Conservation (phyloP, 2,113 vertebrate species). For the Micronycteris hirsuta region DNA sequence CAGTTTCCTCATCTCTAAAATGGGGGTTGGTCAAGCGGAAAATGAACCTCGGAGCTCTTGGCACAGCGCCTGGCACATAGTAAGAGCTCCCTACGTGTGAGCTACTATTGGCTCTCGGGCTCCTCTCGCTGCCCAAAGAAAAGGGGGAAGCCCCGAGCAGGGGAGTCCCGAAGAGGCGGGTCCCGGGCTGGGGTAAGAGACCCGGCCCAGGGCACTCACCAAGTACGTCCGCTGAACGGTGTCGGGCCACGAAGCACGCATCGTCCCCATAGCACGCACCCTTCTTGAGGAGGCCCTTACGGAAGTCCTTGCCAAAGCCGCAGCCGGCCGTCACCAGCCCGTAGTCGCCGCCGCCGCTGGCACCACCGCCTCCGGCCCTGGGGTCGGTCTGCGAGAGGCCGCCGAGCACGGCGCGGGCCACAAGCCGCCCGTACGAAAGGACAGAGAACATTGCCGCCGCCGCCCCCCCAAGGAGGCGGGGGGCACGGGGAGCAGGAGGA, state of each 20-base stretch:
- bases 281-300: constrained; percentile 98
- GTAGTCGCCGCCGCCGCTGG: constrained; percentile 92
- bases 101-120: constrained; percentile 26
- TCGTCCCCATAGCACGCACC: constrained; percentile 99
- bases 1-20: constrained; percentile 41
- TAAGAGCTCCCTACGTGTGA: background rate
- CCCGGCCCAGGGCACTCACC: constrained; percentile 82
- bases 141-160: constrained; percentile 56
- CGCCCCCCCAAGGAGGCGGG: constrained; percentile 78
- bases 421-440: constrained; percentile 96
- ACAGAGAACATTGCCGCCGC: constrained; percentile 93
- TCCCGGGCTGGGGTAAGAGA: background rate
- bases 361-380: constrained; percentile 89
- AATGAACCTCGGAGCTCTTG: constrained; percentile 16
- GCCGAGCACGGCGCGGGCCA: constrained; percentile 96
- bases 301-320: constrained; percentile 99
- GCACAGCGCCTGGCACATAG: constrained; percentile 41
- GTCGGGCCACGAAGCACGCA: constrained; percentile 95
- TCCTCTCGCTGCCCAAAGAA: background rate
- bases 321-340: constrained; percentile 95
- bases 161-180: constrained; percentile 60
- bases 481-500: constrained; percentile 74
- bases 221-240: constrained; percentile 93
- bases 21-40: background rate
- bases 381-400: constrained; percentile 96